Evolutionary conservation across 1,140 invertebrate genomes (phyloP).

Genomic region (Anastrepha obliqua): DNA sequence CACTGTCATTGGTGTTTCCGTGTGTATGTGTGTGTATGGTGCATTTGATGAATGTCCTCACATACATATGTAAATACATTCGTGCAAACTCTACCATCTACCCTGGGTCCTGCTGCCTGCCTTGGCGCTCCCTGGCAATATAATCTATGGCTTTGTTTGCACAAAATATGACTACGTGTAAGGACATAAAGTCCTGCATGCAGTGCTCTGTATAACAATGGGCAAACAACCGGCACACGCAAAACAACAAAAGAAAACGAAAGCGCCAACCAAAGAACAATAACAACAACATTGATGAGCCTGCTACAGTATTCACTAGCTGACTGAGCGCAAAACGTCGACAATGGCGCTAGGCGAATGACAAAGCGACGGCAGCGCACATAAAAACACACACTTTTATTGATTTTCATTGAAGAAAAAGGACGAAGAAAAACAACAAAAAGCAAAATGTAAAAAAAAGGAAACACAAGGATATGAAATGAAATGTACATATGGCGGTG

Average conservation of each 20-base stretch:
- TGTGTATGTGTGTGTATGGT: neutral
- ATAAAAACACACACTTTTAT: slow-evolving; percentile 48
- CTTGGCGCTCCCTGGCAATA: slow-evolving; percentile 10
- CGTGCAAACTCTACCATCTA: neutral
- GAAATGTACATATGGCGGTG: neutral
- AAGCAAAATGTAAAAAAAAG: slow-evolving; percentile 8
- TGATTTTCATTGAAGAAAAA: slow-evolving; percentile 52
- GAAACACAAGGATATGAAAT: neutral
- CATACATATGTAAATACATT: neutral
- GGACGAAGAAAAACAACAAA: neutral
- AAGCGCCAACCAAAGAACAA: slow-evolving; percentile 1
- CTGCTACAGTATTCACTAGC: slow-evolving; percentile 6
- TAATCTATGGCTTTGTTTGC: slow-evolving; percentile 55
- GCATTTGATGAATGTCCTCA: slow-evolving; percentile 18
- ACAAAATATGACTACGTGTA: slow-evolving; percentile 50
- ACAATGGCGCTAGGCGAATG: slow-evolving; percentile 5
- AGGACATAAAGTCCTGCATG: slow-evolving; percentile 54
- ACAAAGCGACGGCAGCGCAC: neutral
- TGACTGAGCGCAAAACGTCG: slow-evolving; percentile 21
- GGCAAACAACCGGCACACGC: neutral
- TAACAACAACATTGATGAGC: neutral
- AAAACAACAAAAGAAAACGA: slow-evolving; percentile 41
- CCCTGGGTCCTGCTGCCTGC: neutral
- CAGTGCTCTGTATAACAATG: neutral
- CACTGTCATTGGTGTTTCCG: slow-evolving; percentile 27